Conservation (phyloP, 2,888 invertebrate species). For the Lampropteryx suffumata region DNA sequence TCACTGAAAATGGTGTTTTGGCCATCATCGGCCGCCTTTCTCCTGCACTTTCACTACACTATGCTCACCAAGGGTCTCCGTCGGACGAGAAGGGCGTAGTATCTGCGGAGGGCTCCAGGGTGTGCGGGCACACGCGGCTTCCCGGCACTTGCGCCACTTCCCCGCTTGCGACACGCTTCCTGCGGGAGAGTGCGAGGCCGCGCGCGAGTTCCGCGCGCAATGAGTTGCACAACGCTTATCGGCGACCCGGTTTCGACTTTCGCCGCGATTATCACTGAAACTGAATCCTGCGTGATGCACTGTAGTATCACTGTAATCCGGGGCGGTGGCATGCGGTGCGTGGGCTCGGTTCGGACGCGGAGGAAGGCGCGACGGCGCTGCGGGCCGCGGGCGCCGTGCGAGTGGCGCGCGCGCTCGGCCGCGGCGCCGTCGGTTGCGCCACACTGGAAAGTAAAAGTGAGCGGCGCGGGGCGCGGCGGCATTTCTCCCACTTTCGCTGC, state of each 20-base stretch:
- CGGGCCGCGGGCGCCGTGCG: conserved; percentile 82
- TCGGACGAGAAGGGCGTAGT: conserved; percentile 53
- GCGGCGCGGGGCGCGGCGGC: conserved; percentile 73
- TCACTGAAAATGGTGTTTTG: conserved; percentile 7
- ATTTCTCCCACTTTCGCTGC: conserved; percentile 83
- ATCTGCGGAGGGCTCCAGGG: conserved; percentile 66
- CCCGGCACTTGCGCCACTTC: conserved; percentile 80
- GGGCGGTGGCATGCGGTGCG: conserved; percentile 52
- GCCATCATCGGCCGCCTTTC: conserved; percentile 24
- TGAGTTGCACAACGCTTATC: conserved; percentile 74
- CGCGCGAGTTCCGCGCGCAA: conserved; percentile 72
- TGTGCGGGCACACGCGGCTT: conserved; percentile 66
- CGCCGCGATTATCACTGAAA: conserved; percentile 68
- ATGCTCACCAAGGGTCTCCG: conserved; percentile 55
- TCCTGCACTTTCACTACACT: conserved; percentile 23
- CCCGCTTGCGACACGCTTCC: conserved; percentile 79
- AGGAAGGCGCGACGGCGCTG: conserved; percentile 76
- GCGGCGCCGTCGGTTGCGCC: conserved; percentile 78
- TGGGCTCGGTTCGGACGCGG: conserved; percentile 47
- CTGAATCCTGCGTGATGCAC: conserved; percentile 74
- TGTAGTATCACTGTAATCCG: conserved; percentile 79
- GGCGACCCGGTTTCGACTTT: conserved; percentile 74
- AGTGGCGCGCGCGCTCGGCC: conserved; percentile 74
- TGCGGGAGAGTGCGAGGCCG: conserved; percentile 79
- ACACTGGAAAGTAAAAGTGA: conserved; percentile 82